Evolutionary conservation across 2,113 vertebrate genomes (phyloP).

Genomic region (Synchiropus splendidus): DNA sequence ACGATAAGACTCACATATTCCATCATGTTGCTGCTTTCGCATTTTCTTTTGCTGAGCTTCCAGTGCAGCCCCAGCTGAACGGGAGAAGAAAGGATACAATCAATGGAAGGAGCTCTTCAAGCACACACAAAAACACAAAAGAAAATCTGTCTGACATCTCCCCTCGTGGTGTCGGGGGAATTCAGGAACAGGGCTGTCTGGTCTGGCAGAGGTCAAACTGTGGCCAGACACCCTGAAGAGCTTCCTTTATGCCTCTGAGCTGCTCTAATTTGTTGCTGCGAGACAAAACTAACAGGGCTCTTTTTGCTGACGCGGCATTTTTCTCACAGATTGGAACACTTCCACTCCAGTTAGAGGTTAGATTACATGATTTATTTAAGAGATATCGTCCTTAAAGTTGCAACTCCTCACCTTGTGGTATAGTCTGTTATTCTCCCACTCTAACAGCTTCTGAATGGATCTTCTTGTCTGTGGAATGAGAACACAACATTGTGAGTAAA

Average conservation of each 20-base stretch:
- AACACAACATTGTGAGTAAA: conserved; percentile 30
- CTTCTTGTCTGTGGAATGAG: conserved; percentile 77
- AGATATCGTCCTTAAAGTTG: too few species aligned
- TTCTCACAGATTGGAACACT: conserved; percentile 7
- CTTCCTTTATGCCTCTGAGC: conserved; percentile 56
- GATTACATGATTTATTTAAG: conserved; percentile 39
- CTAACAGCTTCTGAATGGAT: conserved; percentile 95
- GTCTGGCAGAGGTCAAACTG: conserved; percentile 54
- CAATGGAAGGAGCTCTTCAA: conserved; percentile 22
- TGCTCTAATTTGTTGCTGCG: conserved; percentile 61
- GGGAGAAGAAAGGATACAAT: conserved; percentile 29
- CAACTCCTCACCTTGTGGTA: conserved; percentile 99
- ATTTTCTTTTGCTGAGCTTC: conserved; percentile 98
- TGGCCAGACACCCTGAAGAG: conserved; percentile 64
- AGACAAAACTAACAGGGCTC: conserved; percentile 68
- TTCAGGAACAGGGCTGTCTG: conserved; percentile 51
- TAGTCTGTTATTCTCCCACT: conserved; percentile 98
- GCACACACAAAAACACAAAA: conserved; percentile 24
- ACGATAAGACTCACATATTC: conserved; percentile 70
- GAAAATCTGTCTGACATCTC: conserved; percentile 55
- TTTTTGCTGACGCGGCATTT: conserved; percentile 41
- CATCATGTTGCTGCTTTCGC: conserved; percentile 98
- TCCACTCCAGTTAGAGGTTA: too few species aligned
- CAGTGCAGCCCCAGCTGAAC: conserved; percentile 94
- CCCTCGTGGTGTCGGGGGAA: too few species aligned